Evolutionary conservation across 2,797 vertebrate species (phyloP), one percentile per base, ranked within the genome.

Genomic region (Micrastur ruficollis): DNA sequence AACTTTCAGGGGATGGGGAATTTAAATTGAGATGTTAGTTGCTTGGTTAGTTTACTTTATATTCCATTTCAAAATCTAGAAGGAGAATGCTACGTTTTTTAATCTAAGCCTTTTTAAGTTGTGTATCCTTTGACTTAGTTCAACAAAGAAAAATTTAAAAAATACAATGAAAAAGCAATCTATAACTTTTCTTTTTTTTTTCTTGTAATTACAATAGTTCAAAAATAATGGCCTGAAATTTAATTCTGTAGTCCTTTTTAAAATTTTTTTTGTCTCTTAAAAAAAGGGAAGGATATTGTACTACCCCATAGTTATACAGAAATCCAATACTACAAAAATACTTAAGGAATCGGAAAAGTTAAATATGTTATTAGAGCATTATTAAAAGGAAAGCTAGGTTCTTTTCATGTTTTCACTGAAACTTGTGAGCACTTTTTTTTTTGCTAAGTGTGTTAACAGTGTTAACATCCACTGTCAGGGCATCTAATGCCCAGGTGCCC

Each of bases 351-450:
- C 4, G 5, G 83, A 95, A 93, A 88, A 90, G 75, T 83, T 61
- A 86, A 80, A 63, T 53, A 70, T 44, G 6, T 88, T 88, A 72
- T 86, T 94, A 81, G 81, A 82, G 63, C 58, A 67, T 96, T 97
- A 31, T 66, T 86, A 74, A 91, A 94, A 95, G 91, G 89, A 93
- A 96, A 87, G 67, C 21, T 75, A 78, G 70, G 49, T 75, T 91
- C 36, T 94, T 86, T 31, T 34, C n/a, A 59, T 81, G 61, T 49
- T 88, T 89, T 91, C 86, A 81, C 80, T 83, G 91, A 76, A 92
- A 91, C 76, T n/a, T 20, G 7, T 29, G 66, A 56, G 87, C 85
- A 14, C 94, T 94, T 94, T 52, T 96, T 40, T n/a, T 96, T 97
- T 87, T 76, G 36, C 5, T 83, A 86, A 74, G 42, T 44, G 52